Percentiles rank a stretch among this genome's conserved stretches.
These are phyloP conservation scores for Rachycentron canadum DNA, from an alignment of 2,797 vertebrate genomes.

Conservation along the genomic window DNA sequence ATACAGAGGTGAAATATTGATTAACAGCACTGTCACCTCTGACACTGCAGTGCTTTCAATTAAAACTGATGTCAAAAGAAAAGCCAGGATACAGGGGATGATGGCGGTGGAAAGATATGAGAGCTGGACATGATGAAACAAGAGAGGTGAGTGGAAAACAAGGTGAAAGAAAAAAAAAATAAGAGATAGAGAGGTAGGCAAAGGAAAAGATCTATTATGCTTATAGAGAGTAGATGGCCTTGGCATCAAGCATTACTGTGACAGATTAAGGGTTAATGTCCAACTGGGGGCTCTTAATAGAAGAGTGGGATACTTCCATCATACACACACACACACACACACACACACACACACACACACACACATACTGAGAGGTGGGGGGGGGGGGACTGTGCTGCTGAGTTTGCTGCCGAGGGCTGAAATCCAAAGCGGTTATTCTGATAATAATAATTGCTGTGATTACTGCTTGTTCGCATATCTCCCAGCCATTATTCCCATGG, in stretches of 20 bases:
- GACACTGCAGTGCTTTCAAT: constrained; percentile 10
- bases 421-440: constrained; percentile 41
- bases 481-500: constrained; percentile 25
- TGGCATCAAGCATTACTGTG: constrained; percentile 52
- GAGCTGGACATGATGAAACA: constrained; percentile 3
- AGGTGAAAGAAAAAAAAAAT: background rate
- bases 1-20: constrained; percentile 23
- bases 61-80: constrained; percentile 20
- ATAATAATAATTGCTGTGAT: constrained; percentile 53
- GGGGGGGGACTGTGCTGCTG: background rate
- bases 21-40: constrained; percentile 18
- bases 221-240: constrained; percentile 11
- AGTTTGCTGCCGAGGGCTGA: background rate
- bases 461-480: constrained; percentile 37
- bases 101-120: constrained; percentile 1
- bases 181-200: background rate
- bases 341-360: background rate
- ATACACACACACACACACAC: background rate
- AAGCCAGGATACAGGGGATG: background rate
- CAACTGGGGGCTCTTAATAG: background rate
- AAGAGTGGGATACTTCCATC: constrained; percentile 16
- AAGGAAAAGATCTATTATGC: constrained; percentile 6
- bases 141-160: background rate
- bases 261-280: constrained; percentile 59
- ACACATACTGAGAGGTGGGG: background rate